Base-by-base conservation (phyloP, 1,140 invertebrate genomes). In the Sitophilus oryzae region DNA sequence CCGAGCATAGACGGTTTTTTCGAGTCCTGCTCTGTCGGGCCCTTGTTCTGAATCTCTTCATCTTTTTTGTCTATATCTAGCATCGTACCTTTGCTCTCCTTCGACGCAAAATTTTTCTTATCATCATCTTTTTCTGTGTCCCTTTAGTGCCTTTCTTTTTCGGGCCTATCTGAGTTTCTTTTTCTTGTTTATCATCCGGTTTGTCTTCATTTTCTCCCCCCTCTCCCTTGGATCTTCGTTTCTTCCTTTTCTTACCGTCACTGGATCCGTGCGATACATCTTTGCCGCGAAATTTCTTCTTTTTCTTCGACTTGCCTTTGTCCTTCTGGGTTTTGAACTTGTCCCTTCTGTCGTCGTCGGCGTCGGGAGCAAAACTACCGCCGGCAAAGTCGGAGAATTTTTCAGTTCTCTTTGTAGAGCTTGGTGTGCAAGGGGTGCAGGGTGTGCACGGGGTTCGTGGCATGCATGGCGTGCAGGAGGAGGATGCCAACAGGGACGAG, bases 321-420 rank as follows among this genome's bases (percentile, higher is more conserved):
- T 21, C 42, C 23, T 44, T 44, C 1, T 22, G 8, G 15, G 9
- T 20, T 18, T 8, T 20, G 11, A 4, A 11, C 14, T 46, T 34
- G 25, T 48, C 30, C 11, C 15, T 48, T 52, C 30, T n/a, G 37
- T n/a, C 38, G 11, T 20, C 30, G 20, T 36, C 10, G 25, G 2
- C 23, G 3, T 44, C 21, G 14, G 14, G 10, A 0, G 16, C 25
- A 48, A 4, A 11, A 20, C 53, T 36, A 11, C 9, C 2, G n/a
- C 18, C 20, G 3, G 21, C 3, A 52, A 52, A 58, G 43, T 51
- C 50, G 14, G 56, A 54, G 6, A 54, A 15, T 38, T 47, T 54
- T 21, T 58, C 50, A 8, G 18, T 54, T 9, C 38, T n/a, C 40
- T 18, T 30, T n/a, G n/a, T n/a, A n/a, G n/a, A n/a, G 30, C n/a